Evolutionary conservation across 2,888 invertebrate genomes (phyloP).

Genomic region (Pocota personata): DNA sequence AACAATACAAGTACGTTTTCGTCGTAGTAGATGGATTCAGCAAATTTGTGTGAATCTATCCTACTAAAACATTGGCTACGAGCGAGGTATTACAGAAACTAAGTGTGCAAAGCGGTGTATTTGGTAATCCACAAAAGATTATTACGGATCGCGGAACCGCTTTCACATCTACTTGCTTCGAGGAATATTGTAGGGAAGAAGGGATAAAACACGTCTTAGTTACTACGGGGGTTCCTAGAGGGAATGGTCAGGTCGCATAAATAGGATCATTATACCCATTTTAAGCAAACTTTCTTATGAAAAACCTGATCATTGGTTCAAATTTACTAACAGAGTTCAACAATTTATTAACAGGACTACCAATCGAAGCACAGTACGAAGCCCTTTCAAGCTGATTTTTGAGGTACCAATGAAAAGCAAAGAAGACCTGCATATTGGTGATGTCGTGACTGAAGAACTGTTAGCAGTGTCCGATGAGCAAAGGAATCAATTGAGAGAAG

Average conservation of each 20-base stretch:
- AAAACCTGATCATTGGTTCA: slow-evolving; percentile 77
- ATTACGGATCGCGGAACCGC: too few relatives aligned
- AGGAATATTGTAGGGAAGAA: too few relatives aligned
- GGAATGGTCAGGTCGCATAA: slow-evolving; percentile 79
- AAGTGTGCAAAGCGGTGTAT: too few relatives aligned
- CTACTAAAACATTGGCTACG: too few relatives aligned
- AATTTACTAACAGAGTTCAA: slow-evolving; percentile 60
- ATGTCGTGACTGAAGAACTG: neutral
- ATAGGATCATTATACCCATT: slow-evolving; percentile 76
- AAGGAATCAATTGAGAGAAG: neutral
- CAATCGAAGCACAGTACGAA: slow-evolving; percentile 67
- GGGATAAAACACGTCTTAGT: too few relatives aligned
- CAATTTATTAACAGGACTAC: slow-evolving; percentile 75
- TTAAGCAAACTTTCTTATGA: slow-evolving; percentile 77
- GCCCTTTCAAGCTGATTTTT: slow-evolving; percentile 34
- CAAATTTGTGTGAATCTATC: too few relatives aligned
- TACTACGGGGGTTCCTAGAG: neutral
- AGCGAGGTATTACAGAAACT: too few relatives aligned
- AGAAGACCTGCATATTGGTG: neutral
- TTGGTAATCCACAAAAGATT: too few relatives aligned
- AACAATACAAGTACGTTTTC: slow-evolving; percentile 24
- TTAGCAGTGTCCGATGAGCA: neutral
- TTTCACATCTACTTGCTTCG: too few relatives aligned
- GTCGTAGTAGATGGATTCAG: too few relatives aligned
- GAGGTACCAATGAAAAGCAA: slow-evolving; percentile 13